These are phyloP conservation scores for Bubo blakistoni DNA, from an alignment of 2,113 vertebrate species.

Conservation along the genomic window DNA sequence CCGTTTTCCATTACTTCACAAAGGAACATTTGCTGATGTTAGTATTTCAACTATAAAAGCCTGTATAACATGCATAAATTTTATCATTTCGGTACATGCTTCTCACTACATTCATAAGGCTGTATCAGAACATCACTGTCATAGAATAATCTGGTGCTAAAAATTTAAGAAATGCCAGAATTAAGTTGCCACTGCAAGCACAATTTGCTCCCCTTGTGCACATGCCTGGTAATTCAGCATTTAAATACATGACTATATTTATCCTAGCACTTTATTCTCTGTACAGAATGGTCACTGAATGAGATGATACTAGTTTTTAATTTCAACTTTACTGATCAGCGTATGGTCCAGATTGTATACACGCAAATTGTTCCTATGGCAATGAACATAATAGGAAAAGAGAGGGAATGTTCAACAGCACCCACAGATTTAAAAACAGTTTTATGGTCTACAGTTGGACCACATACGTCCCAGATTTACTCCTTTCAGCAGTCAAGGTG, in stretches of 20 bases:
- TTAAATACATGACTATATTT: background rate
- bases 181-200: background rate
- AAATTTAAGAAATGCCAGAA: background rate
- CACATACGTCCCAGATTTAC: background rate
- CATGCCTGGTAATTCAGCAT: background rate
- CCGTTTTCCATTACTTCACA: background rate
- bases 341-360: background rate
- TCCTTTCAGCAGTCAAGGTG: background rate
- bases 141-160: background rate
- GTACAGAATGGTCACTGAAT: background rate
- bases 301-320: background rate
- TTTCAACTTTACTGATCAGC: background rate
- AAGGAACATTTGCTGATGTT: background rate
- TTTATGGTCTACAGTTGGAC: background rate
- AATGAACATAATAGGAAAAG: background rate
- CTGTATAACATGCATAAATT: accelerated
- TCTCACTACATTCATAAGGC: background rate
- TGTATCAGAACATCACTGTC: background rate
- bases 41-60: background rate
- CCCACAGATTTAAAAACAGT: background rate
- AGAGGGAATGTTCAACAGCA: background rate
- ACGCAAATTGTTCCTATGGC: background rate
- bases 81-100: background rate
- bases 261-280: background rate
- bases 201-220: background rate